phyloP scores from a whole-genome alignment of 2,113 vertebrate species.

The Stigmatopora argus region DNA sequence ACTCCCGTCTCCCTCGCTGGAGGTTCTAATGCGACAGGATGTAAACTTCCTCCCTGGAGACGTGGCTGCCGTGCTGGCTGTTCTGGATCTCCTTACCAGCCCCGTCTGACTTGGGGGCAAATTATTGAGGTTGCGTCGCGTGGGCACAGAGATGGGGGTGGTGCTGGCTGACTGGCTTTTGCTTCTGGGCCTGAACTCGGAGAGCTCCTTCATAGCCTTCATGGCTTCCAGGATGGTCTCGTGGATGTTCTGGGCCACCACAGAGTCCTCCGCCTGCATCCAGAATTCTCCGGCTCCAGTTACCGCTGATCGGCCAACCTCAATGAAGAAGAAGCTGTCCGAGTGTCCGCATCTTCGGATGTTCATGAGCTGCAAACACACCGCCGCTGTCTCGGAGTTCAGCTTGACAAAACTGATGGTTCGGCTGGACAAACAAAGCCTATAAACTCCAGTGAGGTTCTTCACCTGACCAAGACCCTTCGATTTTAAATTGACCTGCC shows the following conservation, averaged over 20 bases:
- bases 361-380: slow-evolving; percentile 93
- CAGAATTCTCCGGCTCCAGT: slow-evolving; percentile 95
- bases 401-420: slow-evolving; percentile 91
- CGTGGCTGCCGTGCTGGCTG: slow-evolving; percentile 70
- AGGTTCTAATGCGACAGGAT: slow-evolving; percentile 76
- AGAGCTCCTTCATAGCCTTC: slow-evolving; percentile 92
- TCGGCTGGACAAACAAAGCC: slow-evolving; percentile 87
- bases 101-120: slow-evolving; percentile 81
- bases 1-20: slow-evolving; percentile 78
- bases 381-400: slow-evolving; percentile 86
- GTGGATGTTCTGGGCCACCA: slow-evolving; percentile 97
- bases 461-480: slow-evolving; percentile 90
- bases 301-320: slow-evolving; percentile 90
- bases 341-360: slow-evolving; percentile 95
- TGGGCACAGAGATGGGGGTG: slow-evolving; percentile 75
- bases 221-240: slow-evolving; percentile 96
- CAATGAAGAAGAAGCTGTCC: slow-evolving; percentile 96
- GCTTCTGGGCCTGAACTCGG: slow-evolving; percentile 91
- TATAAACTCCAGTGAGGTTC: slow-evolving; percentile 88
- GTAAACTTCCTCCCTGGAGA: slow-evolving; percentile 65
- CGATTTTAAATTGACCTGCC: slow-evolving; percentile 94
- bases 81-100: slow-evolving; percentile 74
- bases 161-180: slow-evolving; percentile 92
- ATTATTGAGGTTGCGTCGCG: slow-evolving; percentile 71
- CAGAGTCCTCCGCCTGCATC: slow-evolving; percentile 96